These are phyloP conservation scores for Pseudomyrmex dendroicus DNA, from an alignment of 1,140 invertebrate genomes.

Conservation along the genomic window DNA sequence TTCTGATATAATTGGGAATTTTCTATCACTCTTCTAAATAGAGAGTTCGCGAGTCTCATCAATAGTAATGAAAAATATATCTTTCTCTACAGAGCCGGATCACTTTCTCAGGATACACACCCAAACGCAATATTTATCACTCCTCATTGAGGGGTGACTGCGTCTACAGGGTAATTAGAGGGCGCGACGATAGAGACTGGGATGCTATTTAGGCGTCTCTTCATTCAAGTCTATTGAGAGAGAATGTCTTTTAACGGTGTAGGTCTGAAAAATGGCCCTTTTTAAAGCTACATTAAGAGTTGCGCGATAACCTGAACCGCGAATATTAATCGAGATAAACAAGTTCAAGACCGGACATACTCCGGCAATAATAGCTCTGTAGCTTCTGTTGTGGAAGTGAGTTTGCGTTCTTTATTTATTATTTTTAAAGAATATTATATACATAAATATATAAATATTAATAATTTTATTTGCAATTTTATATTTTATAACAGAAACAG, in stretches of 20 bases:
- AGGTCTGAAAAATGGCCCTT: constrained; percentile 72
- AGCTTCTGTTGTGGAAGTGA: background rate
- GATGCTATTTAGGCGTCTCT: constrained; percentile 78
- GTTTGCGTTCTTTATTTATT: background rate
- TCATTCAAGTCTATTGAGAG: constrained; percentile 76
- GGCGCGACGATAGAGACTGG: constrained; percentile 77
- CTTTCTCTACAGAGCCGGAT: constrained; percentile 51
- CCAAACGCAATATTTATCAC: constrained; percentile 84
- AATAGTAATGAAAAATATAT: constrained; percentile 16
- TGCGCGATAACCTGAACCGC: constrained; percentile 23
- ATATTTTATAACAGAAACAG: background rate
- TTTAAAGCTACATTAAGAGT: constrained; percentile 79
- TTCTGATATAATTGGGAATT: background rate
- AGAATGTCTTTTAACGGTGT: constrained; percentile 67
- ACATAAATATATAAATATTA: too few species aligned
- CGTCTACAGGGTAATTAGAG: constrained; percentile 84
- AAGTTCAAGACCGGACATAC: background rate
- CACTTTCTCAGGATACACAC: constrained; percentile 73
- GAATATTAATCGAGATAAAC: constrained; percentile 47
- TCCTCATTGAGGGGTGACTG: constrained; percentile 78
- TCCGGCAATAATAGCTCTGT: background rate
- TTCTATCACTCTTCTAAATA: background rate
- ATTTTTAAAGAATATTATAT: too few species aligned
- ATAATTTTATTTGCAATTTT: background rate
- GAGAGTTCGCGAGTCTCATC: background rate